Conservation (phyloP, 1,140 invertebrate genomes). For the Orius insidiosus region DNA sequence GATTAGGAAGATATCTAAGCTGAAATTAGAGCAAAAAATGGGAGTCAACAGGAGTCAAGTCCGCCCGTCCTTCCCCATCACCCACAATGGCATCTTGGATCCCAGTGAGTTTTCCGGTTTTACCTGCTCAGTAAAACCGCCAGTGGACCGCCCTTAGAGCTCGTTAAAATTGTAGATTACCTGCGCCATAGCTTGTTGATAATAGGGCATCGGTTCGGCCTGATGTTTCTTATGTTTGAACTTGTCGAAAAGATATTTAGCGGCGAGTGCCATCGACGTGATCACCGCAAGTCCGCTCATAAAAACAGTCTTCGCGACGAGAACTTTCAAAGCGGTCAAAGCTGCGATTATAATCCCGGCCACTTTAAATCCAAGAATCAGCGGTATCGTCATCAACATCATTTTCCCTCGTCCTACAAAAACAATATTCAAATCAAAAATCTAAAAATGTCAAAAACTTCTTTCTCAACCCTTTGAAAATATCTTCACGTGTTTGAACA, state of each 20-base stretch:
- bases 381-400: slow-evolving; percentile 1
- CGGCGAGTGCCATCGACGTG: background rate
- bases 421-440: no score
- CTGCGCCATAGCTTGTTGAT: background rate
- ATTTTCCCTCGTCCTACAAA: slow-evolving; percentile 8
- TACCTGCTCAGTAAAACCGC: background rate
- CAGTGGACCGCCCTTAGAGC: no score
- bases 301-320: slow-evolving; percentile 7
- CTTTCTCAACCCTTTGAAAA: no score
- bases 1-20: no score
- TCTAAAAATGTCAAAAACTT: no score
- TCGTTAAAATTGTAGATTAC: no score
- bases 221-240: slow-evolving; percentile 2
- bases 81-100: background rate
- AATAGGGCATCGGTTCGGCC: background rate
- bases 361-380: slow-evolving; percentile 11
- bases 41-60: no score
- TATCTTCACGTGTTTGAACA: no score
- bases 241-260: slow-evolving; percentile 7
- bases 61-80: background rate
- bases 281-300: slow-evolving; percentile 7
- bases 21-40: no score
- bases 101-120: background rate
- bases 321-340: slow-evolving; percentile 7
- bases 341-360: slow-evolving; percentile 6